These are phyloP conservation scores for Thryonomys swinderianus DNA, from an alignment of 2,113 vertebrate species.

Conservation along the genomic window DNA sequence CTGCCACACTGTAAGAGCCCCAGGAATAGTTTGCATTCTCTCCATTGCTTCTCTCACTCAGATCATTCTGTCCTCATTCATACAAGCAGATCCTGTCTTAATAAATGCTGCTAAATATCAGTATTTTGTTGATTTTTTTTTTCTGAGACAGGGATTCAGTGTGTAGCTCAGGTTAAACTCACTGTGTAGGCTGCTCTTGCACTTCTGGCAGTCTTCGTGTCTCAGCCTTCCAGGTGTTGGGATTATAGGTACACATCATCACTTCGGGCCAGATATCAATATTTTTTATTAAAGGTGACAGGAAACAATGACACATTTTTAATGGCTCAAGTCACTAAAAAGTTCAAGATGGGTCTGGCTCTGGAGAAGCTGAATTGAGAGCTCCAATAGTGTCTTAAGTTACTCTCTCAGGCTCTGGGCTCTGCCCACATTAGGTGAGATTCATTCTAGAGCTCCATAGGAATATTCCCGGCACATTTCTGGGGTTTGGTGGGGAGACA, in stretches of 20 bases:
- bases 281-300: background rate
- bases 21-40: background rate
- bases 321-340: background rate
- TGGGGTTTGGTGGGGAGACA: background rate
- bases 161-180: background rate
- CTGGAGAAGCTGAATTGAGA: background rate
- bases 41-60: background rate
- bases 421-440: background rate
- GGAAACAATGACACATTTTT: background rate
- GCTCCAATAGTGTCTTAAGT: background rate
- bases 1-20: background rate
- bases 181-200: background rate
- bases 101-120: background rate
- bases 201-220: background rate
- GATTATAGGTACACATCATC: background rate
- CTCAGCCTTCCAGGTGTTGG: background rate
- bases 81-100: background rate
- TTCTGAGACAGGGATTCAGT: background rate
- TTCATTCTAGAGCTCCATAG: background rate
- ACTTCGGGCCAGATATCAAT: background rate
- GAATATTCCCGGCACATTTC: background rate
- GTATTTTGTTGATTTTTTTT: background rate
- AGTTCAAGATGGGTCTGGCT: background rate
- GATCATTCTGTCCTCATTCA: background rate
- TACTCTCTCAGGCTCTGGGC: background rate